Percentiles rank a stretch among this genome's conserved stretches.
Conservation (phyloP, 2,797 vertebrate species). For the Ibycter americanus region DNA sequence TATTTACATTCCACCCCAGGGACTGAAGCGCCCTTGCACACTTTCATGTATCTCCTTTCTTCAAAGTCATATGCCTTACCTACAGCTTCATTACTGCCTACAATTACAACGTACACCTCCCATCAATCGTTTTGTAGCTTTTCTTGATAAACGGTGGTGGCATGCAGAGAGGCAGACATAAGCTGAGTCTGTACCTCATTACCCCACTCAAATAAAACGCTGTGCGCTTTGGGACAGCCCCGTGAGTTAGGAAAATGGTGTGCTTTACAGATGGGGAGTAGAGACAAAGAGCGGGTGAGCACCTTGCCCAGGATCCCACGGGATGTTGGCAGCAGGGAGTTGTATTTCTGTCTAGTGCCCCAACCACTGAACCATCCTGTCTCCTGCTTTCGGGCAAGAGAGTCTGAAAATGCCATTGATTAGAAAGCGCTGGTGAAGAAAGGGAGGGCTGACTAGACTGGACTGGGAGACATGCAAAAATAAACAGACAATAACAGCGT, state of each 20-base stretch:
- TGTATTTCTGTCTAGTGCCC: constrained; percentile 23
- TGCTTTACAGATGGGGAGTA: not conserved
- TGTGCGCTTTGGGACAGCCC: not conserved
- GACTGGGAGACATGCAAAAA: constrained; percentile 55
- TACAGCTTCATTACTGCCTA: not conserved
- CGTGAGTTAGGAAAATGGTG: not conserved
- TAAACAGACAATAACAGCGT: not conserved
- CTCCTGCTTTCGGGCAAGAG: constrained; percentile 20
- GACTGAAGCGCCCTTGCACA: not conserved
- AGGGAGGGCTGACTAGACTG: constrained; percentile 10
- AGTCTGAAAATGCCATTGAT: constrained; percentile 36
- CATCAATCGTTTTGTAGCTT: not conserved
- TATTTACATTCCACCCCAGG: constrained; percentile 56
- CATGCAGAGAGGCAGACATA: not conserved
- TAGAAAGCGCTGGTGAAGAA: constrained; percentile 20
- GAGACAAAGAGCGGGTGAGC: not conserved
- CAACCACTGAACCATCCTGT: constrained; percentile 12
- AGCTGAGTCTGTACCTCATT: not conserved
- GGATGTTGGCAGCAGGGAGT: not conserved
- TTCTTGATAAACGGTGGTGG: not conserved
- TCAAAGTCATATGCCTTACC: constrained; percentile 13
- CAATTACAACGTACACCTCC: constrained; percentile 27
- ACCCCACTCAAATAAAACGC: not conserved
- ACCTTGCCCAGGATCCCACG: not conserved
- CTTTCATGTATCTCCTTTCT: constrained; percentile 43